Evolutionary conservation across 2,888 invertebrate genomes (phyloP), one percentile per base, ranked within the genome.

Genomic region (Chrysodeixis includens): DNA sequence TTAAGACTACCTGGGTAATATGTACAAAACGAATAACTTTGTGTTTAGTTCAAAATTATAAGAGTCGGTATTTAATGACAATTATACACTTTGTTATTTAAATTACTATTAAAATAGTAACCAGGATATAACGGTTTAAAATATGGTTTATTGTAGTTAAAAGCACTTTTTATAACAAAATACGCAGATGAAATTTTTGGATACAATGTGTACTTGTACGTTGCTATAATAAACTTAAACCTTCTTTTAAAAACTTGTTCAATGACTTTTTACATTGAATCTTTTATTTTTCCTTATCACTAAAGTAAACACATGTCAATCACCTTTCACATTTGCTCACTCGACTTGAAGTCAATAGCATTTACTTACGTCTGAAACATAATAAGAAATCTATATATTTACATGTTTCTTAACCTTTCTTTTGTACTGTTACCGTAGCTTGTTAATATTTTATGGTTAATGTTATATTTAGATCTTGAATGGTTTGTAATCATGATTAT

Each of bases 311-410:
- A 14, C n/a, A 49, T 62, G 76, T 71, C 72, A 67, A 40, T 66
- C 64, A 64, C 66, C 73, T 49, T 63, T 54, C 35, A 12, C 56
- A 54, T 20, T 30, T 30, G 12, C 18, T 66, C 56, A 63, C 72
- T 71, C 63, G 66, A 62, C 54, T 70, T 56, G 49, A 74, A 58
- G 52, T 74, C 65, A 60, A 58, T 70, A 30, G n/a, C 44, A 44
- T 32, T 30, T 18, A 54, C 18, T 53, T 54, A 51, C 8, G 51
- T 18, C 22, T 44, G 2, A 16, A 40, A 55, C 52, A 40, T 30
- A 30, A 52, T 18, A 63, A 22, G n/a, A 74, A 56, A 35, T 35
- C 35, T 35, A 35, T 35, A 35, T 35, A 35, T 35, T 35, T 35
- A 35, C 35, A 35, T 35, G 35, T 35, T 35, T 35, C 14, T 35